phyloP scores from a whole-genome alignment of 2,888 invertebrate species.

The Drosophila melanosoma region DNA sequence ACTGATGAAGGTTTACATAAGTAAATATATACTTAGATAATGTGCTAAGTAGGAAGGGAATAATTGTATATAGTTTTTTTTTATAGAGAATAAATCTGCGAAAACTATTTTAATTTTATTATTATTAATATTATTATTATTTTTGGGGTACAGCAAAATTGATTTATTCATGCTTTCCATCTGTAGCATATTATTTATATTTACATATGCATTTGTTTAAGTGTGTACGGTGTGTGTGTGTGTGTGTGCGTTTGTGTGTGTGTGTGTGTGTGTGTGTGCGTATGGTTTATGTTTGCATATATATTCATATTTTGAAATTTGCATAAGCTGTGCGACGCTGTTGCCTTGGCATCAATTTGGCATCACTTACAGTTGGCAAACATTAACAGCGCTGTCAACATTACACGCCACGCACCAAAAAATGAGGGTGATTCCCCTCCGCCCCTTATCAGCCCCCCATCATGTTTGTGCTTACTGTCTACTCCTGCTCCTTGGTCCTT shows the following conservation, averaged over 20 bases:
- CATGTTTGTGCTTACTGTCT: not conserved
- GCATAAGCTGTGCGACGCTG: constrained; percentile 42
- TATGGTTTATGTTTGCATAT: constrained; percentile 16
- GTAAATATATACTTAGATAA: no score
- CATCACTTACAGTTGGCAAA: constrained; percentile 70
- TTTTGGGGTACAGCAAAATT: no score
- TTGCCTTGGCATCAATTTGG: constrained; percentile 75
- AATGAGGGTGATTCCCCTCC: constrained; percentile 3
- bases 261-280: no score
- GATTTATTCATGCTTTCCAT: no score
- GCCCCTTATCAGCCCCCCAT: not conserved
- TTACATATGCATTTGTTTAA: not conserved
- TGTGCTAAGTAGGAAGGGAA: no score
- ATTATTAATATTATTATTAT: no score
- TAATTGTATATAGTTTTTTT: no score
- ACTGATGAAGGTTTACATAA: no score
- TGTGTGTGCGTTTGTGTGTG: no score
- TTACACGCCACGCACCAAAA: constrained; percentile 29
- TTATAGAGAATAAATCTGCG: no score
- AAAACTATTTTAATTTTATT: no score
- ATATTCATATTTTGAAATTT: constrained; percentile 47
- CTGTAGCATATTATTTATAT: not conserved
- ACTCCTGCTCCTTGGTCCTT: constrained; percentile 3
- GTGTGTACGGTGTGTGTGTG: no score
- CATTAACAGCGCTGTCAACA: constrained; percentile 44